Evolutionary conservation across 2,113 vertebrate genomes (phyloP).

Genomic region (Phalacrocorax pelagicus): DNA sequence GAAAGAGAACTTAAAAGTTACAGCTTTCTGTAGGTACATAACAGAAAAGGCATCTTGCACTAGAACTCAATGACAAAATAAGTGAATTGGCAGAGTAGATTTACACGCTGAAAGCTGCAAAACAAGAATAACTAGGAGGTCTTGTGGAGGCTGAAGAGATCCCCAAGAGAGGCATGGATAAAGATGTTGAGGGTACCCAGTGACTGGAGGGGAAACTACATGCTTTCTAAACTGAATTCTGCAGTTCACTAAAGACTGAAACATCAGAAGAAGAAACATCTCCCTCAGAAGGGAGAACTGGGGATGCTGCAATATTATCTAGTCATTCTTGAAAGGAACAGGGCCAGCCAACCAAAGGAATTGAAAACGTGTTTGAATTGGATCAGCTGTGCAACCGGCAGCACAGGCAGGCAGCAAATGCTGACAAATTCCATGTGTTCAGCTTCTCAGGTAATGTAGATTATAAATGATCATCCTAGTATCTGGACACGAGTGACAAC

Average conservation of each 20-base stretch:
- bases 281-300: neutral
- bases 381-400: neutral
- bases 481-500: neutral
- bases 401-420: neutral
- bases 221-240: conserved; percentile 2
- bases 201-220: neutral
- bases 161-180: neutral
- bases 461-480: neutral
- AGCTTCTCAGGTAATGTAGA: neutral
- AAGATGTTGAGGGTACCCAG: neutral
- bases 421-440: conserved; percentile 35
- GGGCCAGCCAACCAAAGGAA: neutral
- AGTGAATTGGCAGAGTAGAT: neutral
- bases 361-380: neutral
- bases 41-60: neutral
- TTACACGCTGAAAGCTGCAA: neutral
- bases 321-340: conserved; percentile 28
- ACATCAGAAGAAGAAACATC: neutral
- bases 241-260: conserved; percentile 18
- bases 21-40: neutral
- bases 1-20: neutral
- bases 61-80: neutral
- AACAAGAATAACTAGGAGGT: neutral
- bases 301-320: neutral
- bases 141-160: neutral